phyloP scores from a whole-genome alignment of 2,797 vertebrate genomes.

The Anomalospiza imberbis region DNA sequence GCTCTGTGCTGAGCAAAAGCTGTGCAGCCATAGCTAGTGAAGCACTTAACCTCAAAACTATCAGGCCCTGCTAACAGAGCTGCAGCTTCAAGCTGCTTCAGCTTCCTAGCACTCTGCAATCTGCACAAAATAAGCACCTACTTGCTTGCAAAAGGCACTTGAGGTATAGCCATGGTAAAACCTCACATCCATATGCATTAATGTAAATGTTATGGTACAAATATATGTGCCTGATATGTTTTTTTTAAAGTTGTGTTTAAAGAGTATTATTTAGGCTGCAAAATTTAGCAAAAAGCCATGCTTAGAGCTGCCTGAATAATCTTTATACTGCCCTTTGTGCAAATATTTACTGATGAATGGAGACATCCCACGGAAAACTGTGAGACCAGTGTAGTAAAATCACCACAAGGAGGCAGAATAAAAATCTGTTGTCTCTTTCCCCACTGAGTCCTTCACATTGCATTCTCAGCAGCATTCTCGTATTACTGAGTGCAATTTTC shows the following conservation, averaged over 20 bases:
- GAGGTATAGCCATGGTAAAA: background rate
- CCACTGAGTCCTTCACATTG: background rate
- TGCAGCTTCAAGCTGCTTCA: background rate
- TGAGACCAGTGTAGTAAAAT: background rate
- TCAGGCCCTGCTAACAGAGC: background rate
- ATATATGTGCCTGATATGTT: background rate
- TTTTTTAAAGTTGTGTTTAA: background rate
- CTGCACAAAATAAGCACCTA: background rate
- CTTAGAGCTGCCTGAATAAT: background rate
- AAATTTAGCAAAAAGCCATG: background rate
- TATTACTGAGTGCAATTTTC: background rate
- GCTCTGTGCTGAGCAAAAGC: background rate
- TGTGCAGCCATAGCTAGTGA: background rate
- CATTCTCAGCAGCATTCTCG: background rate
- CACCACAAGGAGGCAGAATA: background rate
- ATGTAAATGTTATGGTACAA: background rate
- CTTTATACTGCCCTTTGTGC: background rate
- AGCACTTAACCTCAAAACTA: background rate
- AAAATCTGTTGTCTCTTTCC: background rate
- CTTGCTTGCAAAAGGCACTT: background rate
- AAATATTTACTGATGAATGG: background rate
- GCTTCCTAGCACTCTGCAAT: background rate
- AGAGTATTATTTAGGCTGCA: background rate
- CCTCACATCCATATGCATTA: background rate
- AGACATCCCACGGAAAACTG: background rate